Evolutionary conservation across 2,113 vertebrate genomes (phyloP), one percentile per base, ranked within the genome.

Genomic region (Variabilichromis moorii): DNA sequence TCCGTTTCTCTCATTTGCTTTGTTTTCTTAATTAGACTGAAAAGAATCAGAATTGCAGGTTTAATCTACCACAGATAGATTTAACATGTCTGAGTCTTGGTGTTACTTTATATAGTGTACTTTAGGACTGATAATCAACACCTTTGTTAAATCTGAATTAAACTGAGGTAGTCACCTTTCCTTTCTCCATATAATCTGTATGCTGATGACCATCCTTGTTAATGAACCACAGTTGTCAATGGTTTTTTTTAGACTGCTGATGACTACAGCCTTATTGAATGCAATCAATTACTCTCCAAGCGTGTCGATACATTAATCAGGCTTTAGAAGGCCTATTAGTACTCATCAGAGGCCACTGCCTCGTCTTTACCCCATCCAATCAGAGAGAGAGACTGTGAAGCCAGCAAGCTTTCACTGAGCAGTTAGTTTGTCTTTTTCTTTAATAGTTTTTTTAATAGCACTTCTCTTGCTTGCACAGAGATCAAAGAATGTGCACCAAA

Each of bases 291-390:
- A 86, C 86, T 83, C 73, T 11, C 17, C 13, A 5, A 79, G 86
- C 76, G 14, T 85, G 86, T 90, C 88, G 2, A 92, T 93, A 83
- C 83, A 86, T 85, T 92, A 92, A 93, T 94, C 90, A 89, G 87
- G 63, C 66, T 86, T 89, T 40, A 71, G 71, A 86, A 71, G 85
- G 31, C 80, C 80, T 82, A 85, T 92, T 90, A 93, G 86, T 26
- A 21, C 51, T 71, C 82, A 93, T 88, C 51, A 86, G 82, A 86
- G 85, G 76, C 83, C 89, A 76, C n/a, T n/a, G 54, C 57, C 63
- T 81, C 8, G 16, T 86, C 61, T 82, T 80, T 87, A 82, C 53
- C 31, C 17, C 24, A 26, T 88, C 86, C 91, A 92, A 86, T 90
- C 82, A 89, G n/a, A 87, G 42, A 42, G 50, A 80, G 47, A 85